Percentiles rank a stretch among this genome's conserved stretches.
These are phyloP conservation scores for Drosophila simulans DNA, from an alignment of 1,140 invertebrate species.

Conservation along the genomic window DNA sequence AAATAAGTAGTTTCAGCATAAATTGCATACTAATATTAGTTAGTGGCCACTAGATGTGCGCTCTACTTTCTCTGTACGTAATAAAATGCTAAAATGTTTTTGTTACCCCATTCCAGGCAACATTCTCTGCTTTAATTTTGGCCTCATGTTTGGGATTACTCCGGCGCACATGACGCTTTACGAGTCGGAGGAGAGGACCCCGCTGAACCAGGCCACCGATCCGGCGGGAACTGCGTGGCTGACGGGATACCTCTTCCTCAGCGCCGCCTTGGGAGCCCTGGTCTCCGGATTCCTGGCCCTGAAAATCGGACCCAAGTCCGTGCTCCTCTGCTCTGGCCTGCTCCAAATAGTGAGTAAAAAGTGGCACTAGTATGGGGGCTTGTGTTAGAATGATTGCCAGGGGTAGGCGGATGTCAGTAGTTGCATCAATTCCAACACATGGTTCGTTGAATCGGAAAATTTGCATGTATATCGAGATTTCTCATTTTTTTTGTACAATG, in stretches of 20 bases:
- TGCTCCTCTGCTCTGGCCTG: slow-evolving; percentile 66
- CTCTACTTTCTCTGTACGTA: too few relatives aligned
- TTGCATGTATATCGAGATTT: too few relatives aligned
- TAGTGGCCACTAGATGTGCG: too few relatives aligned
- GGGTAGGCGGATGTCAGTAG: neutral
- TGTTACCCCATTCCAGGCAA: slow-evolving; percentile 46
- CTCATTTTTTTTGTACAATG: too few relatives aligned
- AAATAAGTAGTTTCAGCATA: neutral
- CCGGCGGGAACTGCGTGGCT: slow-evolving; percentile 52
- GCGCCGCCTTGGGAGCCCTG: slow-evolving; percentile 59
- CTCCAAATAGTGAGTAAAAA: slow-evolving; percentile 69
- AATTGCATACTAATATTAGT: too few relatives aligned
- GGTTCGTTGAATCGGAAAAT: too few relatives aligned
- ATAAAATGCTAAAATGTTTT: too few relatives aligned
- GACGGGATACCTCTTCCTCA: slow-evolving; percentile 64
- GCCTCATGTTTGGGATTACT: slow-evolving; percentile 73
- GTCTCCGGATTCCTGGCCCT: slow-evolving; percentile 55
- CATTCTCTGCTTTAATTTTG: slow-evolving; percentile 74
- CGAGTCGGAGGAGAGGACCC: slow-evolving; percentile 51
- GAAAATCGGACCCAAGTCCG: slow-evolving; percentile 71
- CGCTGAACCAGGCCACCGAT: slow-evolving; percentile 49
- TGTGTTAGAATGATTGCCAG: neutral
- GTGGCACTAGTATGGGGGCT: too few relatives aligned
- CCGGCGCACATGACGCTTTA: slow-evolving; percentile 69
- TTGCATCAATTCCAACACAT: too few relatives aligned